phyloP scores from a whole-genome alignment of 2,113 vertebrate genomes.

The Sylvicapra grimmia region DNA sequence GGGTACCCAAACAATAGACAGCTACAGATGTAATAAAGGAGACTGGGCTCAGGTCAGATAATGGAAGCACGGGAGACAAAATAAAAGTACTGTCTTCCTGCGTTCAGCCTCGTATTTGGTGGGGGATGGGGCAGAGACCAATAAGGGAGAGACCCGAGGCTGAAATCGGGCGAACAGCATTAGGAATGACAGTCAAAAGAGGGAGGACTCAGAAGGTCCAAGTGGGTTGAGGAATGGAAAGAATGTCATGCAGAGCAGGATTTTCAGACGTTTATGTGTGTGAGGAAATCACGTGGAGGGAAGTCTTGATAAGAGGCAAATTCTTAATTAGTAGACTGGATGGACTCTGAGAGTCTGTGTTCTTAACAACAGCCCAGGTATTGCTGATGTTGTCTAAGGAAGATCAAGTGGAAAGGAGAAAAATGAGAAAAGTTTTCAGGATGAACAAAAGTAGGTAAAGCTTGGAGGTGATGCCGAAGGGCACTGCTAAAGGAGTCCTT shows the following conservation, averaged over 20 bases:
- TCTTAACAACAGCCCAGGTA: background rate
- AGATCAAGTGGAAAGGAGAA: background rate
- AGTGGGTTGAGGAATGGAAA: background rate
- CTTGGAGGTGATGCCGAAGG: background rate
- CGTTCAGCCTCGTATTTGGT: background rate
- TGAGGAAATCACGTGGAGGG: background rate
- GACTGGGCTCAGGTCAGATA: background rate
- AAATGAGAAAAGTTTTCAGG: background rate
- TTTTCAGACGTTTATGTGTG: background rate
- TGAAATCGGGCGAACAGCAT: conserved; percentile 5
- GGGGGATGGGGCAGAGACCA: background rate
- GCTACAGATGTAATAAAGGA: background rate
- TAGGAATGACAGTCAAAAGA: background rate
- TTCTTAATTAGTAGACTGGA: background rate
- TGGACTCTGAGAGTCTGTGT: background rate
- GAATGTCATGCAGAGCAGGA: background rate
- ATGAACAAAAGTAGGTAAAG: background rate
- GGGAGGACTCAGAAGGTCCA: background rate
- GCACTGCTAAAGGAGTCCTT: background rate
- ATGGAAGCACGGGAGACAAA: background rate
- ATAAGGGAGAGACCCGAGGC: background rate
- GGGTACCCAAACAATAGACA: background rate
- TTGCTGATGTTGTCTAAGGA: background rate
- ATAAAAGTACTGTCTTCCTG: background rate
- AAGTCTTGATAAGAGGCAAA: background rate